A percentile compares a stretch with the other conserved stretches of the same genome.
These are phyloP conservation scores for Rhombomys opimus DNA, from an alignment of 2,113 vertebrate species.

Conservation along the genomic window DNA sequence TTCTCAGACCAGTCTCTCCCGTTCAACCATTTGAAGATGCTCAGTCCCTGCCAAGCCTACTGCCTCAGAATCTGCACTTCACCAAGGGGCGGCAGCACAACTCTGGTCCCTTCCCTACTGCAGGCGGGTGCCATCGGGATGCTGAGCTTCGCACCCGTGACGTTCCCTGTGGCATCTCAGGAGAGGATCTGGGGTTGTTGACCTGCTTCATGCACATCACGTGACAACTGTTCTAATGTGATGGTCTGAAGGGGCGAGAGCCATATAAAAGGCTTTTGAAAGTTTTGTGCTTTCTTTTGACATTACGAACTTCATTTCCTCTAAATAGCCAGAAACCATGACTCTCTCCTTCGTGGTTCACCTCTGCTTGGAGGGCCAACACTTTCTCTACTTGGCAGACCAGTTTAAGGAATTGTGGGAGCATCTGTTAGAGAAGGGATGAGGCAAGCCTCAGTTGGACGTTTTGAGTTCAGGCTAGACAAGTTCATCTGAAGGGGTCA, in stretches of 20 bases:
- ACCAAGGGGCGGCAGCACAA: background rate
- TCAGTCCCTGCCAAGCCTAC: rapidly evolving
- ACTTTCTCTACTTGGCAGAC: background rate
- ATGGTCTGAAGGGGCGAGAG: no score
- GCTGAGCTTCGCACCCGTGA: rapidly evolving
- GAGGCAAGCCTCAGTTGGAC: background rate
- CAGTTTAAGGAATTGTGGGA: background rate
- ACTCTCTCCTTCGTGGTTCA: background rate
- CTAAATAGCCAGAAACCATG: background rate
- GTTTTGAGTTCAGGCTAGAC: background rate
- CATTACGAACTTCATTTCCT: background rate
- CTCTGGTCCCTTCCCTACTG: background rate
- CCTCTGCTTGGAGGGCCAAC: background rate
- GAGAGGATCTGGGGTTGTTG: background rate
- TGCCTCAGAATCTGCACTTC: background rate
- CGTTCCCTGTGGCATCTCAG: background rate
- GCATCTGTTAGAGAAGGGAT: background rate
- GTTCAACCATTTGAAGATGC: background rate
- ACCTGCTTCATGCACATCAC: no score
- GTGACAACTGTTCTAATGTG: background rate
- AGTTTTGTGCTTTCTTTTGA: background rate
- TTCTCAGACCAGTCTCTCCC: background rate
- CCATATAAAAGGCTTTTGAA: background rate
- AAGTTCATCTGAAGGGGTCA: background rate
- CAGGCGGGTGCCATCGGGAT: background rate